Evolutionary conservation across 2,888 invertebrate genomes (phyloP), one percentile per base, ranked within the genome.

Genomic region (Anthophora plumipes): DNA sequence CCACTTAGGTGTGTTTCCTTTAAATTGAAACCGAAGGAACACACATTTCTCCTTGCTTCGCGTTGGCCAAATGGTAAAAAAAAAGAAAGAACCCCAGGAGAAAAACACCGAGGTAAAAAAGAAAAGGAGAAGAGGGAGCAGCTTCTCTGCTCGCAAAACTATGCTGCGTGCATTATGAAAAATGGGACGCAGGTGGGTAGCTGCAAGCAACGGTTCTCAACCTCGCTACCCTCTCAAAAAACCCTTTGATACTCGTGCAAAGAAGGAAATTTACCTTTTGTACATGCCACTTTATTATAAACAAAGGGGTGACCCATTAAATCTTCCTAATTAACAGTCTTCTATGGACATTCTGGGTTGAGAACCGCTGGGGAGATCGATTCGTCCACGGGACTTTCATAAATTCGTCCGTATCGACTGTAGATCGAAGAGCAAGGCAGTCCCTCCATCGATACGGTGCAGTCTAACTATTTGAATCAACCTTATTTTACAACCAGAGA

Each of bases 91-190:
- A n/a, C n/a, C 31, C 31, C 31, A 4, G 31, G 31, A 31, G 31
- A 31, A 31, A 31, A 31, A 31, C 31, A 31, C 31, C 31, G 31
- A 31, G 31, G 31, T 4, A 31, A 31, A 31, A 31, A 31, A 4
- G 4, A 31, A 31, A 31, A 31, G 52, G 37, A 31, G 39, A 59
- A 20, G 14, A 9, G 7, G 20, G 7, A n/a, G 0, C 11, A 43
- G 14, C 55, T 55, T 11, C 14, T 55, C 31, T 9, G 25, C 2
- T n/a, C 43, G 31, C 31, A 1, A 55, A 43, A 67, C 43, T 20
- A 67, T 67, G 43, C 55, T 67, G 6, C 41, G 25, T 43, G 43
- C 43, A 43, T 55, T 55, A 67, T 55, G 64, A 55, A 55, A 67
- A 55, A 55, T 67, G 55, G 67, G 55, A 14, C 67, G 50, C 31